These are phyloP conservation scores for Pterobdella sp. DNA, from an alignment of 2,888 invertebrate genomes.

Conservation along the genomic window DNA sequence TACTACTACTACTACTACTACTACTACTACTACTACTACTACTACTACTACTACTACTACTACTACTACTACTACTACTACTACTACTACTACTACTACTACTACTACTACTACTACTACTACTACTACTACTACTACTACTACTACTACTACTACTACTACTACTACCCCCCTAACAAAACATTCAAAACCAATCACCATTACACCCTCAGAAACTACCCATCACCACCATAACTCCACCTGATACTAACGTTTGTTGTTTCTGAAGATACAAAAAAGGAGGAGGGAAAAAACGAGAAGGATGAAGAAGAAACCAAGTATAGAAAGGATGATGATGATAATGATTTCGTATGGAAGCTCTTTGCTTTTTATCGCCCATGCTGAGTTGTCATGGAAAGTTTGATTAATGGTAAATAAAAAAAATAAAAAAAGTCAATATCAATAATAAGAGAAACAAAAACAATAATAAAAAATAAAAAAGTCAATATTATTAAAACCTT, in stretches of 20 bases:
- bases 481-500: too few species aligned
- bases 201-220: not conserved
- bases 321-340: conserved; percentile 14
- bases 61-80: conserved; percentile 9
- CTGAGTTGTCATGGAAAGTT: too few species aligned
- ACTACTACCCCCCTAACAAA: not conserved
- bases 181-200: not conserved
- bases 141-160: conserved; percentile 11
- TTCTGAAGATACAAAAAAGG: conserved; percentile 18
- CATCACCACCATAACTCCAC: not conserved
- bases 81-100: conserved; percentile 9
- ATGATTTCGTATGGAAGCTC: conserved; percentile 1
- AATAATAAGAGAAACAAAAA: too few species aligned
- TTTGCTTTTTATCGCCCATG: too few species aligned
- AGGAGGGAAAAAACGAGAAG: conserved; percentile 6
- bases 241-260: not conserved
- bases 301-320: not conserved
- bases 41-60: conserved; percentile 9
- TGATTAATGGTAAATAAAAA: too few species aligned
- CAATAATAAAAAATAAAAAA: too few species aligned
- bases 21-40: conserved; percentile 14
- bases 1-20: conserved; percentile 15
- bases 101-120: conserved; percentile 1
- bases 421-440: too few species aligned
- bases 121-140: not conserved